Evolutionary conservation across 2,113 vertebrate genomes (phyloP).

Genomic region (Hippocampus comes): DNA sequence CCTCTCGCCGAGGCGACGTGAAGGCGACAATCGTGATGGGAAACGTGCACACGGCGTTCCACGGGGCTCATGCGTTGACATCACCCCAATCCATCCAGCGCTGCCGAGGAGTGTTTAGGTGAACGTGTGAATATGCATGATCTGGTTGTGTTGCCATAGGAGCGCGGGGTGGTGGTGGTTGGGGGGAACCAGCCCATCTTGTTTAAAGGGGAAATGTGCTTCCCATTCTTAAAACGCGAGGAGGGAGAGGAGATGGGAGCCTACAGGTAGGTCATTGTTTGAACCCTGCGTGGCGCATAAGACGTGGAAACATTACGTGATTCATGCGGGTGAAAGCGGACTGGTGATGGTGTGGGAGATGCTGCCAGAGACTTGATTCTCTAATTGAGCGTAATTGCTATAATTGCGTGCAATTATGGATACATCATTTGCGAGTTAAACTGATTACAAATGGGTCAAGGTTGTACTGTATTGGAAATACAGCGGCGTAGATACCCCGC

Average conservation of each 20-base stretch:
- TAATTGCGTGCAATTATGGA: not conserved
- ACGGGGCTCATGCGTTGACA: slow-evolving; percentile 73
- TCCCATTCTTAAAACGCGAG: slow-evolving; percentile 68
- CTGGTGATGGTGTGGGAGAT: too few species aligned
- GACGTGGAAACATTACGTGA: not conserved
- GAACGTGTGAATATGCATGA: slow-evolving; percentile 87
- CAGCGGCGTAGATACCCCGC: not conserved
- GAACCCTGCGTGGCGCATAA: not conserved
- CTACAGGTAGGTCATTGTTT: slow-evolving; percentile 54
- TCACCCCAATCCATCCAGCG: slow-evolving; percentile 77
- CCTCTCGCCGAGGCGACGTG: slow-evolving; percentile 32
- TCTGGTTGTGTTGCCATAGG: slow-evolving; percentile 93
- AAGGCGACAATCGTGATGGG: slow-evolving; percentile 46
- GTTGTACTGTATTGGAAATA: not conserved
- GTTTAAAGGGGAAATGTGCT: slow-evolving; percentile 78
- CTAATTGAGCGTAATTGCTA: slow-evolving; percentile 2
- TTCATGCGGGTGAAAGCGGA: not conserved
- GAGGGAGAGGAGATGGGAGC: slow-evolving; percentile 4
- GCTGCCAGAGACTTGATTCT: not conserved
- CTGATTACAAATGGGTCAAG: not conserved
- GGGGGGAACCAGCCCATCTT: slow-evolving; percentile 83
- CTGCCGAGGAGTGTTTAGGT: slow-evolving; percentile 70
- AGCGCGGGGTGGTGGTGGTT: slow-evolving; percentile 68
- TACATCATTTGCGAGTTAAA: not conserved
- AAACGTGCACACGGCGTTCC: slow-evolving; percentile 44